Base-by-base conservation (phyloP, 2,888 invertebrate genomes). In the Capitulum mitella region DNA sequence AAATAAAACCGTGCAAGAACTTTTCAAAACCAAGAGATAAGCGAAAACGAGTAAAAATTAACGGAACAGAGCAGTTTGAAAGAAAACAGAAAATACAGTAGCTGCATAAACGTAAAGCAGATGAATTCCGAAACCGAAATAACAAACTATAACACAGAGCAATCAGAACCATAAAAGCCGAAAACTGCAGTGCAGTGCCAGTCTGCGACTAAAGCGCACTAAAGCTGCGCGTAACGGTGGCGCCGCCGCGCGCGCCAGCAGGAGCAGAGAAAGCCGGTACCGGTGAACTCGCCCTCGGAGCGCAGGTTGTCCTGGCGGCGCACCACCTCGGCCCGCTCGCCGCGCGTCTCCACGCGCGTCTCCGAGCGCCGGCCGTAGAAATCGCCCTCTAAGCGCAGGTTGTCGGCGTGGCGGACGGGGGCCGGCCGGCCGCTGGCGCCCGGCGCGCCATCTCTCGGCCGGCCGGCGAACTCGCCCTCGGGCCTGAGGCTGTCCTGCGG, bases 401-500 rank as follows among this genome's bases (percentile, higher is more conserved):
- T 82, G 64, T 82, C 82, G 0, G n/a, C n/a, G n/a, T n/a, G n/a
- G n/a, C n/a, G n/a, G n/a, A n/a, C n/a, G n/a, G n/a, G n/a, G 80
- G 78, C 19, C 3, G 83, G 37, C 82, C 79, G 70, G 70, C 26
- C 37, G 22, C 22, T 26, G 34, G 64, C 64, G 64, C 34, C 19
- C 19, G n/a, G 32, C 16, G 64, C 19, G n/a, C n/a, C 64, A 80
- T 78, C 74, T 81, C 81, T 32, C 88, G 86, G 84, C 89, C 89
- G 5, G 88, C 89, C 79, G 83, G 86, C 0, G 86, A 87, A 16
- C 1, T 89, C 88, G n/a, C 89, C 87, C 81, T 89, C 37, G 90
- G 90, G 85, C 89, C 86, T 87, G 82, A 86, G 85, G 78, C 54
- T 80, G 76, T 78, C 88, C 58, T n/a, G n/a, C 10, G 58, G 26